Evolutionary conservation across 1,140 invertebrate genomes (phyloP).

Genomic region (Glossosoma conforme): DNA sequence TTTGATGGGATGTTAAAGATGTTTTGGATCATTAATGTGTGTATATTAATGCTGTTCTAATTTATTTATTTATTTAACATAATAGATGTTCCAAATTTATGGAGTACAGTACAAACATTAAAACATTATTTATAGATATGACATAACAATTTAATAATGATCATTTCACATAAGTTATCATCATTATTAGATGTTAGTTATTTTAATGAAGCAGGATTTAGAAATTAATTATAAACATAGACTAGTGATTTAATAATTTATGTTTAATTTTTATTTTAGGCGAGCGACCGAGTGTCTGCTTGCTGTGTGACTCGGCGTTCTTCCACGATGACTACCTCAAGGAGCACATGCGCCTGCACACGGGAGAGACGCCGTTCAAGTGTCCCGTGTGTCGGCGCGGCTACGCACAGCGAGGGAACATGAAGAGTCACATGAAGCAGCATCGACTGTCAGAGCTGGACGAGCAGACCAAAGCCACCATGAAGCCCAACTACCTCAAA

Average conservation of each 20-base stretch:
- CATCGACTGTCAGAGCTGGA: conserved; percentile 44
- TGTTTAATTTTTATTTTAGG: conserved; percentile 33
- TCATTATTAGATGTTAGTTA: no score
- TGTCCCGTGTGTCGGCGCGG: conserved; percentile 64
- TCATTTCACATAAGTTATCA: no score
- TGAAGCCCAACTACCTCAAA: conserved; percentile 45
- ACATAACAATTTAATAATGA: no score
- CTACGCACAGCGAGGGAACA: conserved; percentile 56
- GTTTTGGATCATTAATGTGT: no score
- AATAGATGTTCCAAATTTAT: no score
- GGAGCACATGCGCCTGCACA: conserved; percentile 66
- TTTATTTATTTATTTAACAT: no score
- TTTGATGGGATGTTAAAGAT: no score
- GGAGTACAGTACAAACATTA: no score
- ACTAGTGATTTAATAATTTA: conserved; percentile 5
- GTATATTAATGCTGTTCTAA: no score
- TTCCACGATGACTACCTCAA: conserved; percentile 50
- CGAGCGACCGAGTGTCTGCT: conserved; percentile 42
- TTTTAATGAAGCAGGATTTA: no score
- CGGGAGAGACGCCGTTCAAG: conserved; percentile 69
- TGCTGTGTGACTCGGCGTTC: conserved; percentile 41
- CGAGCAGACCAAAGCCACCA: conserved; percentile 36
- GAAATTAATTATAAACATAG: no score
- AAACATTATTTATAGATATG: no score
- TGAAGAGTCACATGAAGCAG: conserved; percentile 50